phyloP scores from a whole-genome alignment of 2,797 vertebrate species.

The Gobio occitaniae region DNA sequence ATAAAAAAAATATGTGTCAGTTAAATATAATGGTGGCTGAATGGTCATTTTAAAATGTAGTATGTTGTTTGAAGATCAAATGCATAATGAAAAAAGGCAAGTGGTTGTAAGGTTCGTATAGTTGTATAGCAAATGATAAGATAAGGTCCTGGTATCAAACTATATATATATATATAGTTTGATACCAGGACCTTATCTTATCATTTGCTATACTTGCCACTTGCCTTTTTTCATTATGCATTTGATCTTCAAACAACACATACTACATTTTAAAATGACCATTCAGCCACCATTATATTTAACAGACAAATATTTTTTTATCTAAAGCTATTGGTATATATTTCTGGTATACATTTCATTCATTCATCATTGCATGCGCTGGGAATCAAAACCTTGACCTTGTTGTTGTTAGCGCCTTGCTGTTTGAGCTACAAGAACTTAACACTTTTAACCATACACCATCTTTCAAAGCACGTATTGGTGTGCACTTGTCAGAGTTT shows the following conservation, averaged over 20 bases:
- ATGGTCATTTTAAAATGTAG: neutral
- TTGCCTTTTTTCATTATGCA: neutral
- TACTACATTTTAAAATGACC: neutral
- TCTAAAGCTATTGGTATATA: neutral
- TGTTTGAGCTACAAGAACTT: neutral
- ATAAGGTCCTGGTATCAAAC: neutral
- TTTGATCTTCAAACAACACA: neutral
- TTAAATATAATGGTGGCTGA: neutral
- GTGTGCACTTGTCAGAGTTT: conserved; percentile 30
- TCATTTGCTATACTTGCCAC: neutral
- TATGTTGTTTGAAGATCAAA: neutral
- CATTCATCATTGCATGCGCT: neutral
- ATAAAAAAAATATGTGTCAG: neutral
- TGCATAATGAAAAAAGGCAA: neutral
- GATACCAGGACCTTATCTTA: neutral
- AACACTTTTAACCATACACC: neutral
- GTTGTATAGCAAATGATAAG: neutral
- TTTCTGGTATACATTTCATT: neutral
- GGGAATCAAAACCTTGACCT: neutral
- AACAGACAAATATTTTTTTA: no score
- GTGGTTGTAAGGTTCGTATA: no score
- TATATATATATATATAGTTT: neutral
- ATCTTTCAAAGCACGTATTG: conserved; percentile 28
- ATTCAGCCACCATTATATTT: neutral
- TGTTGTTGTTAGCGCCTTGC: neutral